A percentile compares a stretch with the other conserved stretches of the same genome.
Evolutionary conservation across 2,888 invertebrate genomes (phyloP).

Genomic region (Adelphocoris suturalis): DNA sequence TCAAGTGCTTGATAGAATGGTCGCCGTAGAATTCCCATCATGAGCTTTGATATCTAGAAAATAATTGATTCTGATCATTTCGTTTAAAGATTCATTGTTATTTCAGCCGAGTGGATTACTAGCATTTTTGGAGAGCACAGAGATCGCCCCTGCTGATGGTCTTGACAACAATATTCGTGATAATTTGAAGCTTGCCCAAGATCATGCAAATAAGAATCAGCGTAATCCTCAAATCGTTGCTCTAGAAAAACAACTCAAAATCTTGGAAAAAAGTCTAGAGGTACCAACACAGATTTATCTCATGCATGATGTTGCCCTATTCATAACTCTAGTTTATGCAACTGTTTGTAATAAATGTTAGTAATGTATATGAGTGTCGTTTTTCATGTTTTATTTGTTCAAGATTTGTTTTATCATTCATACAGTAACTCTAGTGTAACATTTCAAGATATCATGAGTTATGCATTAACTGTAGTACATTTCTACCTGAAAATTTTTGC

Average conservation of each 20-base stretch:
- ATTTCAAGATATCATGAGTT: too few species aligned
- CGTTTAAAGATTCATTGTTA: not conserved
- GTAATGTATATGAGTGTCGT: too few species aligned
- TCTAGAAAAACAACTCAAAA: slow-evolving; percentile 86
- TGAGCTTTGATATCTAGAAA: too few species aligned
- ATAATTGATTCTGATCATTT: too few species aligned
- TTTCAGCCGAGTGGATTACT: slow-evolving; percentile 94
- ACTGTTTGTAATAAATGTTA: too few species aligned
- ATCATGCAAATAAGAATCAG: slow-evolving; percentile 85
- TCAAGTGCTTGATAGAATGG: too few species aligned
- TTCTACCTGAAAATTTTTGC: too few species aligned
- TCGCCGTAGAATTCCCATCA: too few species aligned
- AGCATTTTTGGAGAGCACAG: slow-evolving; percentile 92
- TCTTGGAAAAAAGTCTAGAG: slow-evolving; percentile 91
- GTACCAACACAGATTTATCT: slow-evolving; percentile 78
- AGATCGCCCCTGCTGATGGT: slow-evolving; percentile 87
- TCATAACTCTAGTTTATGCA: not conserved
- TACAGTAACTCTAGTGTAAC: too few species aligned
- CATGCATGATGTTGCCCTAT: not conserved
- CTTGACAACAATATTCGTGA: slow-evolving; percentile 90
- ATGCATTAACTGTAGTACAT: too few species aligned
- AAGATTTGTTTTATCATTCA: too few species aligned
- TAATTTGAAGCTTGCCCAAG: slow-evolving; percentile 95
- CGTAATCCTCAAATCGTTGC: slow-evolving; percentile 85
- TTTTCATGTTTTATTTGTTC: too few species aligned